A percentile compares a stretch with the other conserved stretches of the same genome.
phyloP scores from a whole-genome alignment of 2,888 invertebrate species.

The Philopedon plagiatum region DNA sequence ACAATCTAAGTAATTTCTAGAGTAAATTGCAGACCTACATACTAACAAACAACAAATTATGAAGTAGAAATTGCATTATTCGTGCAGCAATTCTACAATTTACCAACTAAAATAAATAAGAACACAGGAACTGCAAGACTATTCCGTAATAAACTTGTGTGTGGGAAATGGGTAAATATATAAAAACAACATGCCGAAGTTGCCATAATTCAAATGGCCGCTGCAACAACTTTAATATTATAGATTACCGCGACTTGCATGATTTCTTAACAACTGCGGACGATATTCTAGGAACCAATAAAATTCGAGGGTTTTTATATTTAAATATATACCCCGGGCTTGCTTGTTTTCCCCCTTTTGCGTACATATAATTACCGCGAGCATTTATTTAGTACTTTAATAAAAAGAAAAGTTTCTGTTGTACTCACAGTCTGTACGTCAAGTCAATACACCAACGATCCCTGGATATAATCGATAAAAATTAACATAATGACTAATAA shows the following conservation, averaged over 20 bases:
- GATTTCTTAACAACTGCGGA: constrained; percentile 55
- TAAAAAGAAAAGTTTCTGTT: constrained; percentile 16
- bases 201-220: constrained; percentile 19
- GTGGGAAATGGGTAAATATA: constrained; percentile 24
- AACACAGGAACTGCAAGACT: constrained; percentile 20
- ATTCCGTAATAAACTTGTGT: constrained; percentile 22
- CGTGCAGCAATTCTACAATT: constrained; percentile 6
- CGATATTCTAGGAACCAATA: constrained; percentile 35
- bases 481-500: constrained; percentile 44
- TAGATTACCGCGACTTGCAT: constrained; percentile 55
- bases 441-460: constrained; percentile 25
- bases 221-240: constrained; percentile 49
- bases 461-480: constrained; percentile 29
- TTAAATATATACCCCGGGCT: constrained; percentile 23
- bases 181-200: constrained; percentile 5
- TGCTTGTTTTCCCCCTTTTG: constrained; percentile 30
- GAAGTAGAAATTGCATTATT: constrained; percentile 1
- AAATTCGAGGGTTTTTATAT: constrained; percentile 37
- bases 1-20: too few relatives aligned
- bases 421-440: constrained; percentile 21
- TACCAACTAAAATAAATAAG: background rate
- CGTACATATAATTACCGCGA: constrained; percentile 18
- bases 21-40: background rate
- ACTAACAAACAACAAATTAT: background rate
- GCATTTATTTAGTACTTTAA: constrained; percentile 10